phyloP scores from a whole-genome alignment of 2,888 invertebrate species.

The Monopis laevigella region DNA sequence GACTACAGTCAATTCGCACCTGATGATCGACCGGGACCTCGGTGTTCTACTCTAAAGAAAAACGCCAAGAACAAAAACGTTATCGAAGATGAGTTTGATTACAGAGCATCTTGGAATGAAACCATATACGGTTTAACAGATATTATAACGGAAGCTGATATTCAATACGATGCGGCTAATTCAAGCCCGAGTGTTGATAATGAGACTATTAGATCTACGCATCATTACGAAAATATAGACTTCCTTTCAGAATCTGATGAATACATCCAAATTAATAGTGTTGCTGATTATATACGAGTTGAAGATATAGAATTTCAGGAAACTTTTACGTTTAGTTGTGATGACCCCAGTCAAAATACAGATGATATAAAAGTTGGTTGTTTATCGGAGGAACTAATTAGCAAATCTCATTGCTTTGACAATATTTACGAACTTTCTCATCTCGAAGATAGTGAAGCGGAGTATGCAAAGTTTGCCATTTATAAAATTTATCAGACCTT shows the following conservation, averaged over 20 bases:
- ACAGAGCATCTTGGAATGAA: constrained; percentile 41
- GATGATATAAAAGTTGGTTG: not conserved
- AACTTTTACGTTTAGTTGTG: not conserved
- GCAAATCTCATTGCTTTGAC: constrained; percentile 30
- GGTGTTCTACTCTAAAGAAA: constrained; percentile 38
- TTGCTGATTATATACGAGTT: not conserved
- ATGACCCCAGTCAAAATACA: not conserved
- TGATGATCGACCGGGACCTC: constrained; percentile 17
- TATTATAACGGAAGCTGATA: constrained; percentile 18
- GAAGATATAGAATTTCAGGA: not conserved
- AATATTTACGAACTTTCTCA: constrained; percentile 25
- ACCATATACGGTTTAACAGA: constrained; percentile 48
- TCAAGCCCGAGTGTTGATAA: constrained; percentile 6
- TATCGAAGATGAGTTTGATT: not conserved
- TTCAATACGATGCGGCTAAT: not conserved
- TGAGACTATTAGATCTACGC: constrained; percentile 15
- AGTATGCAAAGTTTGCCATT: constrained; percentile 44
- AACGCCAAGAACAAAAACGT: constrained; percentile 25
- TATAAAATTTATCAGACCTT: constrained; percentile 45
- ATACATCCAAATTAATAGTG: not conserved
- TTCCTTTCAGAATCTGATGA: not conserved
- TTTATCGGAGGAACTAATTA: constrained; percentile 33
- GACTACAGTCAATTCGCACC: constrained; percentile 42
- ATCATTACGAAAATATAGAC: not conserved
- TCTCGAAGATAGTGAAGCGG: constrained; percentile 30